phyloP scores from a whole-genome alignment of 1,140 invertebrate genomes.

The Pseudoatta argentina region DNA sequence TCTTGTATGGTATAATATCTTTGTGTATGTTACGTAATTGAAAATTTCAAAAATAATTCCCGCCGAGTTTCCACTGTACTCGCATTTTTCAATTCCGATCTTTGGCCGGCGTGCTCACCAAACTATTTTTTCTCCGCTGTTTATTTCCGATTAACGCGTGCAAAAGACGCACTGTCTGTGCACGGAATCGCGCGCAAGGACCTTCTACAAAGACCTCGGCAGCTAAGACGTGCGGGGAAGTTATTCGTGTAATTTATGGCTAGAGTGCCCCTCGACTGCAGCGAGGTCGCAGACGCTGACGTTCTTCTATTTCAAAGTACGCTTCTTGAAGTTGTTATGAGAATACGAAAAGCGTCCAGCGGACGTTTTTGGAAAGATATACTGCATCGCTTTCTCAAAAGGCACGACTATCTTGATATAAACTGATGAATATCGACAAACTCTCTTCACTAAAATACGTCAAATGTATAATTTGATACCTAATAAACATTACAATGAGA shows the following conservation, averaged over 20 bases:
- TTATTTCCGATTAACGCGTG: slow-evolving; percentile 43
- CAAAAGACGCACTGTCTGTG: not conserved
- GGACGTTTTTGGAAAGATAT: slow-evolving; percentile 7
- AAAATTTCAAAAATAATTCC: not conserved
- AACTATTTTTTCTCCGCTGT: not conserved
- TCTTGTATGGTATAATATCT: not conserved
- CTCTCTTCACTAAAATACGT: not conserved
- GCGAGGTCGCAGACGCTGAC: slow-evolving; percentile 31
- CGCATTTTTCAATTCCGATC: slow-evolving; percentile 4
- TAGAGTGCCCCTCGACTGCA: slow-evolving; percentile 50
- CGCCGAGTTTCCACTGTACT: too few species aligned
- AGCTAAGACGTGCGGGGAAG: slow-evolving; percentile 44
- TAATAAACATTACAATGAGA: not conserved
- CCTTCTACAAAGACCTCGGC: slow-evolving; percentile 20
- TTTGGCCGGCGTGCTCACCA: not conserved
- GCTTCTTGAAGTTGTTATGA: slow-evolving; percentile 50
- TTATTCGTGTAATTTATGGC: slow-evolving; percentile 74
- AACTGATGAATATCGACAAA: slow-evolving; percentile 1
- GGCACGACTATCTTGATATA: not conserved
- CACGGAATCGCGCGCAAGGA: slow-evolving; percentile 33
- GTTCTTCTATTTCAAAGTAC: slow-evolving; percentile 56
- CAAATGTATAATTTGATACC: not conserved
- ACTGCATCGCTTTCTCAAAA: not conserved
- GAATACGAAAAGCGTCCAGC: slow-evolving; percentile 40
- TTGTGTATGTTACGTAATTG: not conserved